phyloP scores from a whole-genome alignment of 2,113 vertebrate genomes.

The Cryptotis parvus region DNA sequence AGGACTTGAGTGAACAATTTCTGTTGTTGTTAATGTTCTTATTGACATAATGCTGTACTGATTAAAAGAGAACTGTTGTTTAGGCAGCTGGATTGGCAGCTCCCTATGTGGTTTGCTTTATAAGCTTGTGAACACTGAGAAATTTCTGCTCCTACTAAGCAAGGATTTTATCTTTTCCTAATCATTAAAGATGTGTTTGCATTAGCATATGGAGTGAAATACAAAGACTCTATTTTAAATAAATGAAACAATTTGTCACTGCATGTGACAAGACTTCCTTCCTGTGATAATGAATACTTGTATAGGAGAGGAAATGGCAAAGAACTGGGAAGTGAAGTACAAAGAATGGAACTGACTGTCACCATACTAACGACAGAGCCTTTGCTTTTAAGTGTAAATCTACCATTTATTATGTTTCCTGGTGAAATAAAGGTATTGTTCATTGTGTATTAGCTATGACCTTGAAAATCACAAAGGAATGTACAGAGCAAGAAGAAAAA shows the following conservation, averaged over 20 bases:
- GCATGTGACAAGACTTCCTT: constrained; percentile 71
- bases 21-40: constrained; percentile 49
- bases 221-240: constrained; percentile 75
- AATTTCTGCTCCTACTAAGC: constrained; percentile 58
- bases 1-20: background rate
- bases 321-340: constrained; percentile 58
- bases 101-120: constrained; percentile 63
- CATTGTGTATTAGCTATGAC: constrained; percentile 62
- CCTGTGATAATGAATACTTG: constrained; percentile 73
- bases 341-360: constrained; percentile 49
- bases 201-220: constrained; percentile 77
- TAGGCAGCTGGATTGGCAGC: constrained; percentile 24
- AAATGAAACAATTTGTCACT: constrained; percentile 80
- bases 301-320: constrained; percentile 44
- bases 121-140: constrained; percentile 63
- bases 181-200: constrained; percentile 74
- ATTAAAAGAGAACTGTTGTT: constrained; percentile 62
- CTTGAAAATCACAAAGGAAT: constrained; percentile 68
- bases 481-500: constrained; percentile 22
- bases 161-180: constrained; percentile 74
- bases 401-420: constrained; percentile 48
- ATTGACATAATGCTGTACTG: constrained; percentile 49
- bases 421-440: constrained; percentile 55
- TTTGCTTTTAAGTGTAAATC: constrained; percentile 74
- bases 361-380: constrained; percentile 35